phyloP scores from a whole-genome alignment of 2,113 vertebrate genomes.

The Paracanthobrama guichenoti region DNA sequence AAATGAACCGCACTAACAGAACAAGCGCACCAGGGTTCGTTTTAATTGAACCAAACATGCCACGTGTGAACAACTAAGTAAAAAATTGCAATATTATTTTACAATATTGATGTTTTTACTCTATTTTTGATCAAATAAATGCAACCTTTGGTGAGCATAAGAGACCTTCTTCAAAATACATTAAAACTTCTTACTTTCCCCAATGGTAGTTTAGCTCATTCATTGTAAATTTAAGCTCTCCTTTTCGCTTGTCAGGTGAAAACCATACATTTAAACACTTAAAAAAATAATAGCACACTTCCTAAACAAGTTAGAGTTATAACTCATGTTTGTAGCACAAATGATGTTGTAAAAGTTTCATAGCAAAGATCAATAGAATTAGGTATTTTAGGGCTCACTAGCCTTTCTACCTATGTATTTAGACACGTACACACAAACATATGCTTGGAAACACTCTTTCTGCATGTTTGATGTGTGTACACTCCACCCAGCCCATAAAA shows the following conservation, averaged over 20 bases:
- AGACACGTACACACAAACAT: neutral
- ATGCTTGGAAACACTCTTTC: neutral
- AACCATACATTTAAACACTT: neutral
- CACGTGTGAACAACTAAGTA: no score
- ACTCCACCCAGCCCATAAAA: constrained; percentile 32
- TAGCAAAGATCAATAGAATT: neutral
- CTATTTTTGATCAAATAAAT: neutral
- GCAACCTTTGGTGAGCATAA: neutral
- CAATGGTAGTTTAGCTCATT: neutral
- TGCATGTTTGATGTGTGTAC: constrained; percentile 24
- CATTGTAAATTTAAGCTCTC: neutral
- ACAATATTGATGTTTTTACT: no score
- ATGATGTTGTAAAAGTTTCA: neutral
- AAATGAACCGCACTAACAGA: no score
- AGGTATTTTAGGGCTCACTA: neutral
- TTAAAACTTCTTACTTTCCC: neutral
- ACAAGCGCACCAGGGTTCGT: no score
- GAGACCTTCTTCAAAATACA: neutral
- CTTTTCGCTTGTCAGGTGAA: neutral
- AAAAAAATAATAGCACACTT: neutral
- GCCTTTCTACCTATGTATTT: neutral
- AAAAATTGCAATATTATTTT: no score
- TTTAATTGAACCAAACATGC: no score
- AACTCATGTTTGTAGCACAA: neutral
- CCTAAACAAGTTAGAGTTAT: neutral